A percentile compares a stretch with the other conserved stretches of the same genome.
phyloP scores from a whole-genome alignment of 2,113 vertebrate genomes.

The Ascaphus truei region DNA sequence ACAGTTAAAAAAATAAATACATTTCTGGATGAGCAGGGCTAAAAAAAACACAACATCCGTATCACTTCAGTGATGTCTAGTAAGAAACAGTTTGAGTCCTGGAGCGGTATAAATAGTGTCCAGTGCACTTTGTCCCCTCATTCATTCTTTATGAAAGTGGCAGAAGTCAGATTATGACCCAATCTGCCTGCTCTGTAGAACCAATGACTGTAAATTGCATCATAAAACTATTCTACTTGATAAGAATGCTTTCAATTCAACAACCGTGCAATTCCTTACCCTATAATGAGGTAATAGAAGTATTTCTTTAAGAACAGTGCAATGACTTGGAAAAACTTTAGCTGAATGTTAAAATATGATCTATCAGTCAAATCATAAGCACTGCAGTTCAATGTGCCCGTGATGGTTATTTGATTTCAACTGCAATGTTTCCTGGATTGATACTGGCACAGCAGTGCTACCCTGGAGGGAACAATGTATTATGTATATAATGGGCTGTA shows the following conservation, averaged over 20 bases:
- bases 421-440: conserved; percentile 10
- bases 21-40: no score
- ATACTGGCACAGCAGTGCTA: background rate
- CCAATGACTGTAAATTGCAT: background rate
- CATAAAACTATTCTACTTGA: background rate
- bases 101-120: no score
- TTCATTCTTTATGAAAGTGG: background rate
- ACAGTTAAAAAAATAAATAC: no score
- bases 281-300: background rate
- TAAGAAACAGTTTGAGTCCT: no score
- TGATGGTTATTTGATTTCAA: conserved; percentile 30
- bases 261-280: background rate
- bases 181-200: background rate
- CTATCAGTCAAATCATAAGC: conserved; percentile 16
- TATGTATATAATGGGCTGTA: conserved; percentile 30
- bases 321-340: background rate
- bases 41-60: no score
- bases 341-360: background rate
- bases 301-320: conserved; percentile 6
- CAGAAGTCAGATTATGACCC: background rate
- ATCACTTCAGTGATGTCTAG: no score
- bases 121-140: background rate
- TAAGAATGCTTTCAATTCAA: background rate
- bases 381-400: background rate
- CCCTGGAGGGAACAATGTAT: conserved; percentile 33